These are phyloP conservation scores for Portunus trituberculatus DNA, from an alignment of 1,140 invertebrate genomes.

Conservation along the genomic window DNA sequence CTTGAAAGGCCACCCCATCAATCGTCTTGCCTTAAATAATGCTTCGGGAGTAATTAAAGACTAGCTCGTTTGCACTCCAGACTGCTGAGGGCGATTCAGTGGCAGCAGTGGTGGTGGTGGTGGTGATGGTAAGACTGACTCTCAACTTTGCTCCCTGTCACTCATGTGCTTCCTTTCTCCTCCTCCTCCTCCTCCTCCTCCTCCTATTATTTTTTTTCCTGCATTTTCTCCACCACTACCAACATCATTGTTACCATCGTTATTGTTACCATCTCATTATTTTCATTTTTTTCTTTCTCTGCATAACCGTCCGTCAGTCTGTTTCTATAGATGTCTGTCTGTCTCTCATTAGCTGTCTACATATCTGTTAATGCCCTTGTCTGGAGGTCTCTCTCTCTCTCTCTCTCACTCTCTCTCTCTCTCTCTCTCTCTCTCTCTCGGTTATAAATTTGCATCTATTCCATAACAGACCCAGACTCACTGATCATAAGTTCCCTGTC, in stretches of 20 bases:
- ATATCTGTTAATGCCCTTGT: neutral
- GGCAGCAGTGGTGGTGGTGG: neutral
- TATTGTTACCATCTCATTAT: neutral
- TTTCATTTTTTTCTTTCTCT: too few relatives aligned
- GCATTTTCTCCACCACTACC: neutral
- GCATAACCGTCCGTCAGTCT: neutral
- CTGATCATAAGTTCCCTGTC: too few relatives aligned
- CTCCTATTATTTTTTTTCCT: neutral
- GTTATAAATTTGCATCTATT: too few relatives aligned
- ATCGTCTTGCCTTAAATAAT: neutral
- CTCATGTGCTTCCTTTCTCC: neutral
- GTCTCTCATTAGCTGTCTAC: neutral
- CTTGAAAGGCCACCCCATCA: neutral
- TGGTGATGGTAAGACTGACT: neutral
- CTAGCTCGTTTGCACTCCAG: neutral
- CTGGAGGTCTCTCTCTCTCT: neutral
- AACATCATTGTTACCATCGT: neutral
- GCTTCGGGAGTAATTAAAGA: constrained; percentile 20
- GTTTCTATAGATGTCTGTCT: neutral
- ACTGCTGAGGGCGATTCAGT: neutral
- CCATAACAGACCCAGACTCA: too few relatives aligned
- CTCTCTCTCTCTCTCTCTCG: too few relatives aligned
- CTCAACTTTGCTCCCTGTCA: neutral
- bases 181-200: neutral
- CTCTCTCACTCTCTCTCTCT: too few relatives aligned